Base-by-base conservation (phyloP, 2,797 vertebrate genomes). In the Malurus splendens region DNA sequence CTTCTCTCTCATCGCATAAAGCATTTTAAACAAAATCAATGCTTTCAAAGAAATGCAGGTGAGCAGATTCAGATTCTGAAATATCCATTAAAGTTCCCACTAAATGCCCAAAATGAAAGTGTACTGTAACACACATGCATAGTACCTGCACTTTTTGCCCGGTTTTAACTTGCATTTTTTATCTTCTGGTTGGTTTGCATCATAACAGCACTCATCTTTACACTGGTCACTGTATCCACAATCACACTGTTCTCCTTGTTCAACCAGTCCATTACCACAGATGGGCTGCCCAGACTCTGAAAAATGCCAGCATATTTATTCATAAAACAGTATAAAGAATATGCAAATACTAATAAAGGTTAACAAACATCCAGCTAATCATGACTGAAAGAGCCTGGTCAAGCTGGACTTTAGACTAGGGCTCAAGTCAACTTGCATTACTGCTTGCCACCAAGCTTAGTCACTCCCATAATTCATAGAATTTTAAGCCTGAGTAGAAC, bases 201-300 rank as follows among this genome's bases (percentile, higher is more conserved):
- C 95, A 0, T 96, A 98, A 95, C 99, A 99, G 94, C 99, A 99
- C 1, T 87, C 16, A 62, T 99, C 99, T 87, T 97, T 98, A 93
- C 99, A 99, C 86, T 99, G 98, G 93, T 99, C 98, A 28, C 96
- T 98, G 94, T 99, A 99, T 67, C 99, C 99, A 57, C 99, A 99
- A 84, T 99, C 99, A 90, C 99, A 99, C 74, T 99, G 33, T 61
- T 99, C 99, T 76, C 98, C 98, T 48, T 89, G 83, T 94, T 99
- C 99, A 75, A 99, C 98, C 68, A 99, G 95, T 44, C 99, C 98
- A 66, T 99, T 99, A 48, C 99, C 99, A 96, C 99, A 99, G 93
- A 99, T 99, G 52, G 99, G 99, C 90, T 99, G 98, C 65, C 99
- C 99, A 78, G 99, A 99, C 93, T 99, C 99, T 99, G 93, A 32